Percentiles rank a stretch among this genome's conserved stretches.
Evolutionary conservation across 2,888 invertebrate species (phyloP).

Genomic region (Drosophila algonquin): DNA sequence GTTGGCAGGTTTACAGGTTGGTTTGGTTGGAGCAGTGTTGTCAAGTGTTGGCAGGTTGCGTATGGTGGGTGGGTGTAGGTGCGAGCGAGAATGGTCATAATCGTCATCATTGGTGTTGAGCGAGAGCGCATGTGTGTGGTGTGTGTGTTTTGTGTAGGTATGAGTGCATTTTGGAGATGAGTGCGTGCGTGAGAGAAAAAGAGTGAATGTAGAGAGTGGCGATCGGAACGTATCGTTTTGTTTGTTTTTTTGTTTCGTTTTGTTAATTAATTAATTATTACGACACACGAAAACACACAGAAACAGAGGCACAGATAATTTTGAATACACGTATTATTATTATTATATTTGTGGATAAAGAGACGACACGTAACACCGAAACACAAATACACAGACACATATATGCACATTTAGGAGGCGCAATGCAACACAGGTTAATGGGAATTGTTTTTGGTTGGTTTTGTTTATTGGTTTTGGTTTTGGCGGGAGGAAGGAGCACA

Average conservation of each 20-base stretch:
- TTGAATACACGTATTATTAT: not conserved
- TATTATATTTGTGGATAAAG: not conserved
- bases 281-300: slow-evolving; percentile 18
- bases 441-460: slow-evolving; percentile 13
- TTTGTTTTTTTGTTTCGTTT: slow-evolving; percentile 9
- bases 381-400: slow-evolving; percentile 57
- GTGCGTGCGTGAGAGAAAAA: slow-evolving; percentile 19
- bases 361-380: slow-evolving; percentile 32
- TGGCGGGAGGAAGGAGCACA: slow-evolving; percentile 22
- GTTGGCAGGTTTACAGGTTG: slow-evolving; percentile 25
- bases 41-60: not conserved
- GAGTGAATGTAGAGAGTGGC: slow-evolving; percentile 18
- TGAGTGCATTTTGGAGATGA: slow-evolving; percentile 8
- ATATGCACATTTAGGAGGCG: slow-evolving; percentile 57
- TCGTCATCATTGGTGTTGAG: not conserved
- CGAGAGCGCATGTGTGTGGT: not conserved
- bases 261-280: slow-evolving; percentile 20
- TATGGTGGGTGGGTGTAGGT: not conserved
- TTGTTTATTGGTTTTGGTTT: slow-evolving; percentile 5
- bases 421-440: slow-evolving; percentile 55
- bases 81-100: not conserved
- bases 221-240: slow-evolving; percentile 11
- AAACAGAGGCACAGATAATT: slow-evolving; percentile 8
- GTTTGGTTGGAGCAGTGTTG: slow-evolving; percentile 3
- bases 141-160: slow-evolving; percentile 9